Conservation (phyloP, 2,113 vertebrate species). For the Laticauda laticaudata region DNA sequence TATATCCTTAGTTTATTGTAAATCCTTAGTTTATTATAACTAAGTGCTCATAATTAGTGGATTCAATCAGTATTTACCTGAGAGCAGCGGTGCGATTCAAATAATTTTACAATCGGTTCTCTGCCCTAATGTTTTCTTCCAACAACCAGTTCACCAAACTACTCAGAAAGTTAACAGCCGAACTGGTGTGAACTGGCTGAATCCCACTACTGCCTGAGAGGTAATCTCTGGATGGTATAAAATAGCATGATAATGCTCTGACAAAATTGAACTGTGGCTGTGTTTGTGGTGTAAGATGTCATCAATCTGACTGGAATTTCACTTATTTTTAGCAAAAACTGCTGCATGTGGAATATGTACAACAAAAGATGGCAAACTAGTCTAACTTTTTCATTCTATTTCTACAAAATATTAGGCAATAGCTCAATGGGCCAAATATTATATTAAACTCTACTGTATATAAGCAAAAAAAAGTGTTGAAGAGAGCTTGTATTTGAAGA, state of each 20-base stretch:
- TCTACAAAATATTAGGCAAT: not conserved
- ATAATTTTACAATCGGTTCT: too few species aligned
- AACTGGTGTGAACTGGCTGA: too few species aligned
- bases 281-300: not conserved
- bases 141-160: too few species aligned
- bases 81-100: too few species aligned
- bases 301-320: not conserved
- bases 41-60: not conserved
- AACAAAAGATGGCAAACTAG: not conserved
- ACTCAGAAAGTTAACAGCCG: too few species aligned
- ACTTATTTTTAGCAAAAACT: not conserved
- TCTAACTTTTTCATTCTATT: not conserved
- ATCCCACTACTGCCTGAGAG: not conserved
- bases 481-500: not conserved
- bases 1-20: too few species aligned
- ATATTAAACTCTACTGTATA: not conserved
- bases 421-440: not conserved
- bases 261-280: not conserved
- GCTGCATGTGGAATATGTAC: not conserved
- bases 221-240: not conserved
- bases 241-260: not conserved
- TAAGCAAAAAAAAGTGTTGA: not conserved
- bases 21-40: too few species aligned
- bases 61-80: not conserved
- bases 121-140: too few species aligned